phyloP scores from a whole-genome alignment of 2,797 vertebrate genomes.

The Mus minutoides region DNA sequence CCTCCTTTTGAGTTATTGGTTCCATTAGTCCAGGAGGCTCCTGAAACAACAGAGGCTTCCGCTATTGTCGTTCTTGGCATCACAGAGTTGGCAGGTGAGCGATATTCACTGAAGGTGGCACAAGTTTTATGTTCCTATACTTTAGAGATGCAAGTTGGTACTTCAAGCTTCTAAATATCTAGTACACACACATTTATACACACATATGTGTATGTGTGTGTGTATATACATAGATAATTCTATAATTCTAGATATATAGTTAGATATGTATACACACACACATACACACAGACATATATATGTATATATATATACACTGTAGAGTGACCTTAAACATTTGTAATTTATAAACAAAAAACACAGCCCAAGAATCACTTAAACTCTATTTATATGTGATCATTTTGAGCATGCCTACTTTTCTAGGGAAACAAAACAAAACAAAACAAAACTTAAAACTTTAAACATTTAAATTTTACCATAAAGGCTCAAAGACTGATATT shows the following conservation, averaged over 20 bases:
- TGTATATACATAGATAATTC: no score
- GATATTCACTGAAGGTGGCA: not conserved
- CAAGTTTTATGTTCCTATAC: not conserved
- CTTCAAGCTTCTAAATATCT: not conserved
- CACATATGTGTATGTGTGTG: no score
- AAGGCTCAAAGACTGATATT: not conserved
- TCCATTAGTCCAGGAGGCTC: not conserved
- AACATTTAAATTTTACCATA: slow-evolving; percentile 22
- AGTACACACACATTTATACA: not conserved
- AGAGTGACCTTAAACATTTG: not conserved
- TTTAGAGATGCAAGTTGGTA: slow-evolving; percentile 13
- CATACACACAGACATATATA: no score
- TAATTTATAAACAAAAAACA: not conserved
- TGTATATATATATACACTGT: not conserved
- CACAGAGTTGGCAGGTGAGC: not conserved
- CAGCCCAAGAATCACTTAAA: slow-evolving; percentile 5
- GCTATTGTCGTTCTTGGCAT: not conserved
- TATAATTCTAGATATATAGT: no score
- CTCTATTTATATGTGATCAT: not conserved
- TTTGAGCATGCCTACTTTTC: slow-evolving; percentile 9
- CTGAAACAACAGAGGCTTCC: not conserved
- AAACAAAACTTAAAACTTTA: not conserved
- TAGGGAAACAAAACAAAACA: not conserved
- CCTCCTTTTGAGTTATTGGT: not conserved
- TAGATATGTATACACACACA: no score